Base-by-base conservation (phyloP, 2,888 invertebrate genomes). In the Camponotus fellah region DNA sequence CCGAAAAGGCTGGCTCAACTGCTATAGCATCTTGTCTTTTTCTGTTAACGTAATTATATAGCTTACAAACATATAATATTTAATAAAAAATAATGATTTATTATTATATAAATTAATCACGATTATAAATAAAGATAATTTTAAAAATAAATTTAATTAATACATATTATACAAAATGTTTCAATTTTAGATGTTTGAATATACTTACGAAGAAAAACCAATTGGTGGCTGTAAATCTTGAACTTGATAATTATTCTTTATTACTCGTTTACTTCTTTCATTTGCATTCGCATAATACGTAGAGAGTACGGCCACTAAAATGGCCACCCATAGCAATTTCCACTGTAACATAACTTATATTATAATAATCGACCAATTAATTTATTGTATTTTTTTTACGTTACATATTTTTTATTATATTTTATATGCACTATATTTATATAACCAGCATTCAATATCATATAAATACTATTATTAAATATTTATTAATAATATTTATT, bases 301-400 rank as follows among this genome's bases (percentile, higher is more conserved):
- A 88, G 92, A 92, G 82, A 94, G 91, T 85, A 93, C 92, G 88
- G 92, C 94, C 93, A 94, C 92, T 37, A 94, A 62, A 10, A 93
- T 92, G 92, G 92, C 91, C 91, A 92, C 89, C 93, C 94, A 93
- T 87, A 94, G 88, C 84, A 93, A 88, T 86, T 92, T 92, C 91
- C 92, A 92, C 94, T 94, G 83, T 34, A 93, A 93, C 77, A 71
- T 12, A 60, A 69, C 3, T 58, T 68, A 43, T 0, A n/a, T 43
- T 68, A 43, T 56, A 68, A 60, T 79, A 68, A 60, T 79, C 12
- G 9, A 14, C n/a, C 0, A 40, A 65, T 32, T 49, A 49, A 17
- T 17, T 53, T 53, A n/a, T 53, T 53, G 53, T 53, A 26, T 37
- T 6, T 12, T 17, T 6, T 53, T 46, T 0, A 46, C 6, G 32